Conservation (phyloP, 2,797 vertebrate species). For the Lophotriccus pileatus region DNA sequence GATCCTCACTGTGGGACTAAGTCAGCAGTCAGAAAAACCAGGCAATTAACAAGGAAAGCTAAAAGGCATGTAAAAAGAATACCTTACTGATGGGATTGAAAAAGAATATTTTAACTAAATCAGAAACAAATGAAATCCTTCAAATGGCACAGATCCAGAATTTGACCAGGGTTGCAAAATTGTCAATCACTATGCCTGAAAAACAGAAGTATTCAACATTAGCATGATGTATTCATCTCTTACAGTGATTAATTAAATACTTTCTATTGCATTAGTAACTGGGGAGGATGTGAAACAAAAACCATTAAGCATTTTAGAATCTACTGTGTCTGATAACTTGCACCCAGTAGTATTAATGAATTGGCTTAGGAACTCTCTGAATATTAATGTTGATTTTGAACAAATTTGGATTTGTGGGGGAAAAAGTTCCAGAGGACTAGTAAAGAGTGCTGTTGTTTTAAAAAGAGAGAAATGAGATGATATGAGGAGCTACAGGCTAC, state of each 20-base stretch:
- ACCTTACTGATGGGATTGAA: background rate
- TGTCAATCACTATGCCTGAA: constrained; percentile 56
- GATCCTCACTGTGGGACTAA: background rate
- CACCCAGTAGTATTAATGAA: constrained; percentile 24
- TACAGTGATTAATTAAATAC: constrained; percentile 56
- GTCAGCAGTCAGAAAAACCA: background rate
- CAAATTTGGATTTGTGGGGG: background rate
- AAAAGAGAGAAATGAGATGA: background rate
- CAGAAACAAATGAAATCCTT: constrained; percentile 52
- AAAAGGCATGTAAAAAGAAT: background rate
- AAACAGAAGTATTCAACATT: constrained; percentile 54
- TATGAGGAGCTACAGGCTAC: background rate
- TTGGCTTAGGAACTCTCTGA: constrained; percentile 35
- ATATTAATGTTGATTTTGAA: constrained; percentile 50
- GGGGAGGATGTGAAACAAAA: constrained; percentile 59
- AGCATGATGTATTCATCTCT: constrained; percentile 53
- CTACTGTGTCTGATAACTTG: constrained; percentile 12
- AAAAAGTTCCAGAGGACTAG: background rate
- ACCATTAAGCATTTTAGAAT: constrained; percentile 56
- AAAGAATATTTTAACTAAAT: constrained; percentile 50
- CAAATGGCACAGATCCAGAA: constrained; percentile 44
- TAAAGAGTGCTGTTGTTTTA: background rate
- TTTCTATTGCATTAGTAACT: constrained; percentile 57
- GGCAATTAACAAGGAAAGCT: background rate
- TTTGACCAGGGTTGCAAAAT: constrained; percentile 47